Percentiles rank a stretch among this genome's conserved stretches.
Conservation (phyloP, 2,888 invertebrate species). For the Oscheius sp. region DNA sequence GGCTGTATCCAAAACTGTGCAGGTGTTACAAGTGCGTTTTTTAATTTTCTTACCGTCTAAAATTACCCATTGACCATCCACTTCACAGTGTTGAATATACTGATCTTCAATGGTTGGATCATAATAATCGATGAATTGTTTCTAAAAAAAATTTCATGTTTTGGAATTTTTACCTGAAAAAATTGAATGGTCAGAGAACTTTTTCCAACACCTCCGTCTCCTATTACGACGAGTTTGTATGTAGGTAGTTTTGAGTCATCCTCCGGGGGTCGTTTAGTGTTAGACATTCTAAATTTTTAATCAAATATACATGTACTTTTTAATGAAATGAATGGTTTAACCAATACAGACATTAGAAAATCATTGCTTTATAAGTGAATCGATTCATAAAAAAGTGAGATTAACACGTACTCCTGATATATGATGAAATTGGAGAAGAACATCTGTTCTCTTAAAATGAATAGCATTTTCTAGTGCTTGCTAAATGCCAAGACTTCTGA, state of each 20-base stretch:
- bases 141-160: slow-evolving; percentile 70
- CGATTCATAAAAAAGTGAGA: background rate
- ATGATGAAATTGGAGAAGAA: too few relatives aligned
- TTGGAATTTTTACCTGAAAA: slow-evolving; percentile 77
- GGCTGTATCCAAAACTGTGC: slow-evolving; percentile 91
- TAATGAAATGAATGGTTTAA: too few relatives aligned
- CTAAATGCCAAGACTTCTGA: slow-evolving; percentile 36
- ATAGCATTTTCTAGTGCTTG: too few relatives aligned
- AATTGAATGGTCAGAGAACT: slow-evolving; percentile 96
- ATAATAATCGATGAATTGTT: slow-evolving; percentile 90
- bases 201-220: slow-evolving; percentile 76
- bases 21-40: too few relatives aligned
- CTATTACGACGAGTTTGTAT: slow-evolving; percentile 65
- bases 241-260: slow-evolving; percentile 61
- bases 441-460: too few relatives aligned
- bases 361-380: too few relatives aligned
- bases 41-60: slow-evolving; percentile 61
- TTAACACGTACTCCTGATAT: background rate
- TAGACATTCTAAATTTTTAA: too few relatives aligned
- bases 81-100: slow-evolving; percentile 90
- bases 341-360: too few relatives aligned
- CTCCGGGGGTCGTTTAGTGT: slow-evolving; percentile 60
- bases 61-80: slow-evolving; percentile 83
- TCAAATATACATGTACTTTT: too few relatives aligned
- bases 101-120: slow-evolving; percentile 96